These are phyloP conservation scores for Pristionchus exspectatus DNA, from an alignment of 2,888 invertebrate genomes.

Conservation along the genomic window DNA sequence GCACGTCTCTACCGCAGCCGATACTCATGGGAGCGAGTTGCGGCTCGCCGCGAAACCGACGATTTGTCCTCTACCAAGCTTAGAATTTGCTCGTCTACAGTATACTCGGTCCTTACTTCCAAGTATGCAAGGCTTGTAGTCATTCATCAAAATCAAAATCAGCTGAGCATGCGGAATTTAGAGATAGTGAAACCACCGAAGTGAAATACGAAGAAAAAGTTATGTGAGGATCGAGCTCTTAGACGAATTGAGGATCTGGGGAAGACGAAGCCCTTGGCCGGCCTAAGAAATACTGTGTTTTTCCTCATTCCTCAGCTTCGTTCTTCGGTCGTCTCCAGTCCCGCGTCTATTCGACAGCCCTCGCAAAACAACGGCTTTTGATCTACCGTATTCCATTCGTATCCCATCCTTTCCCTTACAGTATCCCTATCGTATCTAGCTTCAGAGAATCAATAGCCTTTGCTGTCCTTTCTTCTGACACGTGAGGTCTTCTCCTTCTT, in stretches of 20 bases:
- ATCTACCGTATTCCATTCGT: not conserved
- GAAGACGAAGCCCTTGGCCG: not conserved
- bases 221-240: not conserved
- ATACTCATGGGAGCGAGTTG: not conserved
- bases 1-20: not conserved
- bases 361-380: not conserved
- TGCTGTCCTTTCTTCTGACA: not conserved
- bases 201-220: no score
- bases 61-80: not conserved
- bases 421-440: not conserved
- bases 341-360: not conserved
- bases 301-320: not conserved
- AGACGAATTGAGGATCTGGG: not conserved
- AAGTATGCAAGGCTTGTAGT: not conserved
- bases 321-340: not conserved
- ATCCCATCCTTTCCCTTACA: not conserved
- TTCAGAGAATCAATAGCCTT: not conserved
- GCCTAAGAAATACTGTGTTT: not conserved
- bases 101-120: not conserved
- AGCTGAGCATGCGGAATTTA: no score
- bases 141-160: not conserved
- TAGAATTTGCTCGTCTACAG: not conserved
- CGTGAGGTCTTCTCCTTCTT: conserved; percentile 2
- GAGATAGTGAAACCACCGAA: not conserved
- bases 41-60: not conserved